These are phyloP conservation scores for Mythimna impura DNA, from an alignment of 2,888 invertebrate species.

Conservation along the genomic window DNA sequence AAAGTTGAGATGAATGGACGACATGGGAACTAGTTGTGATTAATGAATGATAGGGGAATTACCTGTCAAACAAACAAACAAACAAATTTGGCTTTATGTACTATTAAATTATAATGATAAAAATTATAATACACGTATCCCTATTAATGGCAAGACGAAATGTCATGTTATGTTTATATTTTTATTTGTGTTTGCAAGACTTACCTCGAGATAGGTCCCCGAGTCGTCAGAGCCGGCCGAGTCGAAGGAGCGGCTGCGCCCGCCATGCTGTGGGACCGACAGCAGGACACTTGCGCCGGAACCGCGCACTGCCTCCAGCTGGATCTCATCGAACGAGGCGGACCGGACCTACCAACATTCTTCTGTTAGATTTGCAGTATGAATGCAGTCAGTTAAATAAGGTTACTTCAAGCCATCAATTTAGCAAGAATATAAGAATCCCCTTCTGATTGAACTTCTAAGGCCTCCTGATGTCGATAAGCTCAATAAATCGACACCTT, in stretches of 20 bases:
- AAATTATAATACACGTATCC: too few relatives aligned
- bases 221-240: conserved; percentile 93
- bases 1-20: too few relatives aligned
- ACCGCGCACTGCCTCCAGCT: conserved; percentile 93
- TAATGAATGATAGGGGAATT: not conserved
- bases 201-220: conserved; percentile 88
- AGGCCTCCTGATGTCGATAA: too few relatives aligned
- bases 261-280: conserved; percentile 93
- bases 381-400: too few relatives aligned
- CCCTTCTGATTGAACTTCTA: too few relatives aligned
- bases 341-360: conserved; percentile 92
- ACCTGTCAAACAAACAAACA: too few relatives aligned
- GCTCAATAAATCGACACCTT: too few relatives aligned
- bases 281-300: conserved; percentile 87
- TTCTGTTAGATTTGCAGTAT: conserved; percentile 8
- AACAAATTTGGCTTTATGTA: not conserved
- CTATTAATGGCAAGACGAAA: not conserved
- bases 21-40: not conserved
- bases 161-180: too few relatives aligned
- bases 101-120: too few relatives aligned
- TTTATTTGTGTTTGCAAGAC: not conserved
- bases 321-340: conserved; percentile 97
- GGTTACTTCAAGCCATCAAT: too few relatives aligned
- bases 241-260: conserved; percentile 95
- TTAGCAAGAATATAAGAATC: too few relatives aligned